Evolutionary conservation across 1,140 invertebrate species (phyloP).

Genomic region (Musca vetustissima): DNA sequence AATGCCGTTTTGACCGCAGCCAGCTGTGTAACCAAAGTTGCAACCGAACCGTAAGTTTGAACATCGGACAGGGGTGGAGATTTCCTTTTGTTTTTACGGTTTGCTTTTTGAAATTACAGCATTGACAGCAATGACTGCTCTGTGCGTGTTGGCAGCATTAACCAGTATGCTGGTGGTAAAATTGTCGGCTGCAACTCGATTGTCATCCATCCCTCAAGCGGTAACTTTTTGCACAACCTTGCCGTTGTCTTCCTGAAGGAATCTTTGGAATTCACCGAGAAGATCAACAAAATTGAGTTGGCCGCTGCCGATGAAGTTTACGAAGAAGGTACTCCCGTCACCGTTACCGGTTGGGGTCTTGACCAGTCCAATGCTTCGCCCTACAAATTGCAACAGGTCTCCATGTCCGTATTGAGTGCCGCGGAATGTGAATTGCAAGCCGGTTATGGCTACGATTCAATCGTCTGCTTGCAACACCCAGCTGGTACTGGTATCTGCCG

Average conservation of each 20-base stretch:
- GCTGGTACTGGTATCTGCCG: slow-evolving; percentile 42
- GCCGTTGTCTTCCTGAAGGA: slow-evolving; percentile 54
- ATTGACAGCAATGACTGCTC: slow-evolving; percentile 26
- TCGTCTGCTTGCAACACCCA: slow-evolving; percentile 37
- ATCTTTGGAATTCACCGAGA: slow-evolving; percentile 40
- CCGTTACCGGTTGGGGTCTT: slow-evolving; percentile 45
- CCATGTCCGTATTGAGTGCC: slow-evolving; percentile 35
- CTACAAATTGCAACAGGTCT: slow-evolving; percentile 43
- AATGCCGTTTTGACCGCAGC: slow-evolving; percentile 38
- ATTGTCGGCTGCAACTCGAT: slow-evolving; percentile 33
- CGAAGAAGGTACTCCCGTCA: slow-evolving; percentile 38
- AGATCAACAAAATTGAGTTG: slow-evolving; percentile 46
- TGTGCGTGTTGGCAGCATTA: slow-evolving; percentile 46
- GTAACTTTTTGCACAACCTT: slow-evolving; percentile 56
- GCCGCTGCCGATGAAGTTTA: slow-evolving; percentile 32
- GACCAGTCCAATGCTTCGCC: slow-evolving; percentile 31
- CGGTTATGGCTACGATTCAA: slow-evolving; percentile 42
- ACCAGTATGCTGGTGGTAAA: slow-evolving; percentile 45
- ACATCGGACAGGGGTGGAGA: too few species aligned
- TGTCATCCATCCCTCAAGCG: slow-evolving; percentile 54
- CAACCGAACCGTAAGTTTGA: slow-evolving; percentile 39
- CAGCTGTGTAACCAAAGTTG: slow-evolving; percentile 38
- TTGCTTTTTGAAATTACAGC: slow-evolving; percentile 27
- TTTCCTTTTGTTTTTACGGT: too few species aligned
- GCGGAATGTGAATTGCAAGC: slow-evolving; percentile 37